phyloP scores from a whole-genome alignment of 2,113 vertebrate genomes.

The Rhegmatorhina hoffmannsi region DNA sequence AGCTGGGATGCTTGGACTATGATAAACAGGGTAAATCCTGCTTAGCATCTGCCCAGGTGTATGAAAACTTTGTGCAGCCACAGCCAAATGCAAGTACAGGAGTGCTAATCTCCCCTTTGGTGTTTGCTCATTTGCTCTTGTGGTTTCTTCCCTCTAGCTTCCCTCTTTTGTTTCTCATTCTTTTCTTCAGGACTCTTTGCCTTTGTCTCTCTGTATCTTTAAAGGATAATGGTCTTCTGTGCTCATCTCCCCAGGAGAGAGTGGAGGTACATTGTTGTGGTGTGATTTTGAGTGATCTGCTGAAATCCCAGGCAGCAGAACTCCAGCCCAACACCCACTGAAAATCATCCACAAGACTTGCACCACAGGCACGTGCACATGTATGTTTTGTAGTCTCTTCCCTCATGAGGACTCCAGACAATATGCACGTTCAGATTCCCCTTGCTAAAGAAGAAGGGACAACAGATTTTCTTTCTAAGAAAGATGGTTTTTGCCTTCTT shows the following conservation, averaged over 20 bases:
- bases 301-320: not conserved
- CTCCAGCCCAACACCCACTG: not conserved
- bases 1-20: not conserved
- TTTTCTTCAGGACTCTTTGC: not conserved
- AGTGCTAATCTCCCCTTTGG: not conserved
- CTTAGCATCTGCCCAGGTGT: not conserved
- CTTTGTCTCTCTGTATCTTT: not conserved
- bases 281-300: not conserved
- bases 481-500: not conserved
- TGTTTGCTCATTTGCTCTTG: not conserved
- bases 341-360: not conserved
- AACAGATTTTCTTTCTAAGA: not conserved
- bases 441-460: not conserved
- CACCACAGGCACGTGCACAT: not conserved
- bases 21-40: not conserved
- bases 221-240: not conserved
- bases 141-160: not conserved
- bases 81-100: not conserved
- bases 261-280: accelerated
- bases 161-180: not conserved
- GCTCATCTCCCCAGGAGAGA: not conserved
- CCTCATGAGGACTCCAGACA: not conserved
- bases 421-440: not conserved
- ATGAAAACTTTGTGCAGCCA: not conserved
- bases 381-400: not conserved